These are phyloP conservation scores for Heliconius ethilla DNA, from an alignment of 2,888 invertebrate genomes.

Conservation along the genomic window DNA sequence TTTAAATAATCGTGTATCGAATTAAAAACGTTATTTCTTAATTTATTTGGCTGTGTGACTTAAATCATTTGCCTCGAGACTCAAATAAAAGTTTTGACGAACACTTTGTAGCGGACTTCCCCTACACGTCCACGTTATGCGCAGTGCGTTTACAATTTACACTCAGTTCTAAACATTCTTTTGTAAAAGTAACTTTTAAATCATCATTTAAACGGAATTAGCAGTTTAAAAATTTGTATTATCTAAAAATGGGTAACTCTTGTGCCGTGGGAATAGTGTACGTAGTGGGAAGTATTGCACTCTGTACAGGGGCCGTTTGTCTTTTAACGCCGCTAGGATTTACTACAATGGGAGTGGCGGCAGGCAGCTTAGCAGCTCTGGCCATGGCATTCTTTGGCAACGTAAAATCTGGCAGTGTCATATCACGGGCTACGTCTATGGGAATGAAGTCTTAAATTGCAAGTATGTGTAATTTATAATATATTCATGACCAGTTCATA, in stretches of 20 bases:
- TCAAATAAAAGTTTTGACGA: neutral
- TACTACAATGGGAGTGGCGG: slow-evolving; percentile 46
- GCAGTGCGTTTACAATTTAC: neutral
- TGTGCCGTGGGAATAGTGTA: slow-evolving; percentile 34
- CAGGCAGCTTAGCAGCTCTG: slow-evolving; percentile 49
- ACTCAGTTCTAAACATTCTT: neutral
- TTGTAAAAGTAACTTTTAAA: neutral
- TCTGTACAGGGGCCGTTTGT: slow-evolving; percentile 50
- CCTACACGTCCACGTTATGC: neutral
- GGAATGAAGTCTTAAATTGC: slow-evolving; percentile 37
- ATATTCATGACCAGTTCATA: neutral
- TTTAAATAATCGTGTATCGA: neutral
- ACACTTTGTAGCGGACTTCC: neutral
- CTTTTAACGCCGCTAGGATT: slow-evolving; percentile 49
- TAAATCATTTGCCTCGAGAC: neutral
- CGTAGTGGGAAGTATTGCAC: slow-evolving; percentile 45
- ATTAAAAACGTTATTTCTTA: neutral
- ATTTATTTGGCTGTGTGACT: neutral
- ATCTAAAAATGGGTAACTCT: slow-evolving; percentile 33
- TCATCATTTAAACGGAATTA: neutral
- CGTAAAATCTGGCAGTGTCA: slow-evolving; percentile 48
- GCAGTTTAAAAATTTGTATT: neutral
- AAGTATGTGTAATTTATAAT: neutral
- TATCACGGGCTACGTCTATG: slow-evolving; percentile 48
- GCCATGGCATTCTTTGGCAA: slow-evolving; percentile 51